Percentiles rank a stretch among this genome's conserved stretches.
Evolutionary conservation across 2,888 invertebrate genomes (phyloP).

Genomic region (Leptinotarsa tumamoca): DNA sequence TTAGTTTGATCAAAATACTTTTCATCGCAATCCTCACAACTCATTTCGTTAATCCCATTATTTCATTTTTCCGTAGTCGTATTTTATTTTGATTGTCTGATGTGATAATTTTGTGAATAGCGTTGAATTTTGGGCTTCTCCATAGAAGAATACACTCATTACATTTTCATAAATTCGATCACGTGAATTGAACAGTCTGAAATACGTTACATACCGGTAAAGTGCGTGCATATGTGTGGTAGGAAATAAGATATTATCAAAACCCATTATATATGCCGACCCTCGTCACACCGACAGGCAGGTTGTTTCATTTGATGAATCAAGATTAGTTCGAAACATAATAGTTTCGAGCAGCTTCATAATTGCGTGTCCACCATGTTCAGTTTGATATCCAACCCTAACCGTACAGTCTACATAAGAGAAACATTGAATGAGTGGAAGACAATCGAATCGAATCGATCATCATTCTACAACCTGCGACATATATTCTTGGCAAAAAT

Average conservation of each 20-base stretch:
- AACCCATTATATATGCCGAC: conserved; percentile 19
- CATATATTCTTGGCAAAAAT: background rate
- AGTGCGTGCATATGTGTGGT: conserved; percentile 12
- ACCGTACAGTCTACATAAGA: background rate
- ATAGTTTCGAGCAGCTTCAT: conserved; percentile 16
- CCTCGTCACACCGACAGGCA: conserved; percentile 15
- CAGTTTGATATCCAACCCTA: background rate
- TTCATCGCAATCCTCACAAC: no score
- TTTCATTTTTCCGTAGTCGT: no score
- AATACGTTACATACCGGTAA: background rate
- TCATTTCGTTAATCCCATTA: no score
- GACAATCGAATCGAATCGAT: no score
- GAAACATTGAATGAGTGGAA: background rate
- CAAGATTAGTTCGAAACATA: conserved; percentile 4
- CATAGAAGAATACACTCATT: background rate
- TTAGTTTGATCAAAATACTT: no score
- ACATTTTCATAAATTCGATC: background rate
- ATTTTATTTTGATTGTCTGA: no score
- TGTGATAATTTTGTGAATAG: no score
- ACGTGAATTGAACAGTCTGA: background rate
- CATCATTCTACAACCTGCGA: background rate
- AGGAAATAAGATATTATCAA: conserved; percentile 16
- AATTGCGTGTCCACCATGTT: background rate
- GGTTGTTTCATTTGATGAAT: conserved; percentile 15
- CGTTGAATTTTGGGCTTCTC: background rate